phyloP scores from a whole-genome alignment of 1,140 invertebrate species.

The Anastrepha obliqua region DNA sequence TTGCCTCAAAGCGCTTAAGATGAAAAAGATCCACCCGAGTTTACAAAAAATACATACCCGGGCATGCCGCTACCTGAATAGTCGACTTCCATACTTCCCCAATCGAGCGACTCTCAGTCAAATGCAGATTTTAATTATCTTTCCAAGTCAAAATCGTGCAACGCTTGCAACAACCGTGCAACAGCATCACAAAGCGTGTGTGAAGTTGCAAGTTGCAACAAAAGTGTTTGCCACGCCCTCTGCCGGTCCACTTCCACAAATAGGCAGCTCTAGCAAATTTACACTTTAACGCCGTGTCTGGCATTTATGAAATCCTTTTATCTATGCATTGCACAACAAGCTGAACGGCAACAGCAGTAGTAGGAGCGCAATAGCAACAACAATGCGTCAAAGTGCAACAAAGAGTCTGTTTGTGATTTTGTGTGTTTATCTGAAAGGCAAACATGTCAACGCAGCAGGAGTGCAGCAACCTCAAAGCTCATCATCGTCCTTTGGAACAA shows the following conservation, averaged over 20 bases:
- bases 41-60: no score
- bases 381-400: not conserved
- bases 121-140: not conserved
- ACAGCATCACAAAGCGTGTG: not conserved
- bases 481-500: not conserved
- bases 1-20: no score
- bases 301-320: constrained; percentile 43
- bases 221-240: not conserved
- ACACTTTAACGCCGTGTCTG: constrained; percentile 33
- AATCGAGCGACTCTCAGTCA: not conserved
- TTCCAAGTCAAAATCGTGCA: not conserved
- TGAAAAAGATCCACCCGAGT: no score
- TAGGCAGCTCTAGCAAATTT: not conserved
- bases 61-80: no score
- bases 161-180: not conserved
- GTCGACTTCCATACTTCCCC: no score
- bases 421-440: not conserved
- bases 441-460: not conserved
- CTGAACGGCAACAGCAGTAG: not conserved
- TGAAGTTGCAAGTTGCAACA: no score
- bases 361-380: not conserved
- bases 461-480: not conserved
- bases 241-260: not conserved
- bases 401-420: not conserved
- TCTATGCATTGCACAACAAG: constrained; percentile 38